These are phyloP conservation scores for Lagocephalus sceleratus DNA, from an alignment of 2,797 vertebrate species.

Conservation along the genomic window DNA sequence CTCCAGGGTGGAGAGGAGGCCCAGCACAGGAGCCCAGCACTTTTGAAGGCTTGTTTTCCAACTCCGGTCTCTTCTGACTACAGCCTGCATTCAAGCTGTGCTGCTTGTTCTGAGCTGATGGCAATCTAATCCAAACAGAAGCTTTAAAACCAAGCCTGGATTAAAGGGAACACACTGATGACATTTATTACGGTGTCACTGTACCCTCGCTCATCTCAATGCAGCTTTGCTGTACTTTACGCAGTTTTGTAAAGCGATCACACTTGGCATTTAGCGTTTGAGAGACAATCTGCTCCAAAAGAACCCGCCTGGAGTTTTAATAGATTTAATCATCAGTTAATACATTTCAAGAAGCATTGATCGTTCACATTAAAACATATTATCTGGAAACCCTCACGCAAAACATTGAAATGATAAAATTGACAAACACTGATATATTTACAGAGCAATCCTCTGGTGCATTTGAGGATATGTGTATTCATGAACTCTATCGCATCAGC, in stretches of 20 bases:
- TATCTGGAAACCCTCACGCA: too few relatives aligned
- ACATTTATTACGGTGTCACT: neutral
- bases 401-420: too few relatives aligned
- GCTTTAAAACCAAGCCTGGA: neutral
- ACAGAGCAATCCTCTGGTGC: too few relatives aligned
- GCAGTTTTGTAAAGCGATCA: neutral
- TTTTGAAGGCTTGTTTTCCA: constrained; percentile 40
- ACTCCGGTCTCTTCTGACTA: constrained; percentile 10
- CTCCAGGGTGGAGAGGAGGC: constrained; percentile 42
- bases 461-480: too few relatives aligned
- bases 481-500: too few relatives aligned
- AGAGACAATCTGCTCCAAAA: too few relatives aligned
- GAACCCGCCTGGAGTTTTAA: too few relatives aligned
- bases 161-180: neutral
- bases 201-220: neutral
- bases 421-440: too few relatives aligned
- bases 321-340: too few relatives aligned
- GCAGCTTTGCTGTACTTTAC: constrained; percentile 2
- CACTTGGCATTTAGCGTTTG: too few relatives aligned
- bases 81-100: constrained; percentile 1
- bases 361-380: too few relatives aligned
- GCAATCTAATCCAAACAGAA: neutral
- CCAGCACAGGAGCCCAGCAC: constrained; percentile 24
- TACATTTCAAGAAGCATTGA: too few relatives aligned
- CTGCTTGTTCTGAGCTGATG: neutral